Percentiles rank a stretch among this genome's conserved stretches.
Conservation (phyloP, 1,140 invertebrate species). For the Tribolium castaneum region DNA sequence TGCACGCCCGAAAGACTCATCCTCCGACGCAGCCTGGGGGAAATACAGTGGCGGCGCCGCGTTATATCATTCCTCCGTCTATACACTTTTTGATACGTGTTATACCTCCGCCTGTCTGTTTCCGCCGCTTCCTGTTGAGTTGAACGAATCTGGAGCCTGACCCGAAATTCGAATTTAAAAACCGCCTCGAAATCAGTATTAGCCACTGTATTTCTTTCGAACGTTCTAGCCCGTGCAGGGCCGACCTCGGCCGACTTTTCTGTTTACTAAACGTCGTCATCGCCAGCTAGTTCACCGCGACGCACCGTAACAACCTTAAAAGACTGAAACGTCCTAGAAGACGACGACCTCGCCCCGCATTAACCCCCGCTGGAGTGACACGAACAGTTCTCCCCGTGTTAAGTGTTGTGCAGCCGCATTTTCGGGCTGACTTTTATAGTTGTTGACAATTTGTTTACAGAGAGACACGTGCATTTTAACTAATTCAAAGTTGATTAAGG, state of each 20-base stretch:
- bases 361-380: slow-evolving; percentile 42
- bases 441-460: slow-evolving; percentile 47
- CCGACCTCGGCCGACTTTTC: not conserved
- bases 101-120: not conserved
- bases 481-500: slow-evolving; percentile 38
- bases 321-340: slow-evolving; percentile 37
- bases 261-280: slow-evolving; percentile 10
- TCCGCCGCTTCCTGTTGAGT: not conserved
- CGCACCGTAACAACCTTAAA: slow-evolving; percentile 10
- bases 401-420: slow-evolving; percentile 52
- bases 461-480: slow-evolving; percentile 44
- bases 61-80: not conserved
- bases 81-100: not conserved
- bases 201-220: not conserved
- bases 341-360: slow-evolving; percentile 29
- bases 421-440: slow-evolving; percentile 45
- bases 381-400: slow-evolving; percentile 46
- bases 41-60: not conserved
- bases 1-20: not conserved
- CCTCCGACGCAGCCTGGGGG: not conserved
- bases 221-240: not conserved
- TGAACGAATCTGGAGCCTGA: not conserved
- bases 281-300: not conserved
- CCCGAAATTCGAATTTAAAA: not conserved
- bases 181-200: not conserved